These are phyloP conservation scores for Anagyrus pseudococci DNA, from an alignment of 2,888 invertebrate genomes.

Conservation along the genomic window DNA sequence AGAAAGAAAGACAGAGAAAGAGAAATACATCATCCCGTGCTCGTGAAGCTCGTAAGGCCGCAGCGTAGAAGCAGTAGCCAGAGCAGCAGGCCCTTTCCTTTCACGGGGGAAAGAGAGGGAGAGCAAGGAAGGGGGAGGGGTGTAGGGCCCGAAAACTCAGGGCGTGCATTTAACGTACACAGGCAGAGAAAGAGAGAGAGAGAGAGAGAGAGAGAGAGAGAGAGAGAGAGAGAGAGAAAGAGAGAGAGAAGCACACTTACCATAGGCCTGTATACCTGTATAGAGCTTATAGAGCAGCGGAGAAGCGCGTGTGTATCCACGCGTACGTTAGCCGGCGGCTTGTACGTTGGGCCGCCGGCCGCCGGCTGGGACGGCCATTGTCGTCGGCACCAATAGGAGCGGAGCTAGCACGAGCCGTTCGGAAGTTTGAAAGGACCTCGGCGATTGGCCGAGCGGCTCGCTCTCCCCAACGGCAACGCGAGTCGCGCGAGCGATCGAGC, in stretches of 20 bases:
- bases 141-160: no score
- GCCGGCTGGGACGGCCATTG: no score
- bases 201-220: neutral
- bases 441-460: constrained; percentile 12
- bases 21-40: no score
- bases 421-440: constrained; percentile 15
- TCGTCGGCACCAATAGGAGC: neutral
- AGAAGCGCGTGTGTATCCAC: neutral
- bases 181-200: neutral
- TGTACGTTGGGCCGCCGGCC: neutral
- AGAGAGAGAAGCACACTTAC: neutral
- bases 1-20: no score
- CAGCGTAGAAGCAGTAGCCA: no score
- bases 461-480: constrained; percentile 9
- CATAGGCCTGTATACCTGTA: neutral
- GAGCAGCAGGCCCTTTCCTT: no score
- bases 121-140: no score
- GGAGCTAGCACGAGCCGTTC: neutral
- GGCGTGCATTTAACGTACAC: constrained; percentile 30
- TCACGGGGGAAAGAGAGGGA: no score
- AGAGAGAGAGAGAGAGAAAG: neutral
- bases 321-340: neutral
- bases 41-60: no score
- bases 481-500: no score
- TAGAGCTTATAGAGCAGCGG: no score